Evolutionary conservation across 2,113 vertebrate genomes (phyloP).

Genomic region (Semnornis frantzii): DNA sequence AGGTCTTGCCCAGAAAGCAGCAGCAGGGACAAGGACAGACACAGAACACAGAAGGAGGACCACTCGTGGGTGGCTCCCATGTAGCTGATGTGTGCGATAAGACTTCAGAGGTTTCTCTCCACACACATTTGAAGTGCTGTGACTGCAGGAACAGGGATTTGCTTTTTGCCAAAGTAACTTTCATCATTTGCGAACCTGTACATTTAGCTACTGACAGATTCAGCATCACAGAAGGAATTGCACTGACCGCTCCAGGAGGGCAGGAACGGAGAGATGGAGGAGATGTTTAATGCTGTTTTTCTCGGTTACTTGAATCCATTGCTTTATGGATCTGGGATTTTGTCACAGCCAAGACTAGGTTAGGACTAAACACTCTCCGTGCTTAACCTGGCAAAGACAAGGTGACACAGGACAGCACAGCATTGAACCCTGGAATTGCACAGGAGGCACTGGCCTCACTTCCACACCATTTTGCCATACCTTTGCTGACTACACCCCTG

Average conservation of each 20-base stretch:
- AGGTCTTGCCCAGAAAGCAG: neutral
- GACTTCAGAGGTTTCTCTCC: neutral
- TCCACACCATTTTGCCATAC: neutral
- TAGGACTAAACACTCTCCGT: neutral
- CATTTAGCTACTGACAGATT: slow-evolving; percentile 5
- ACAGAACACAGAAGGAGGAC: fast-evolving
- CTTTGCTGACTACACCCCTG: neutral
- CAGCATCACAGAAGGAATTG: neutral
- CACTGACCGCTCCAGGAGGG: neutral
- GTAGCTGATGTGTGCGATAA: fast-evolving
- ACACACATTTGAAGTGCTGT: neutral
- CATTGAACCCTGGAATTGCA: neutral
- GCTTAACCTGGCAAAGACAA: neutral
- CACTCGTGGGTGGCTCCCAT: fast-evolving
- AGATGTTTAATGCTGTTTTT: slow-evolving; percentile 11
- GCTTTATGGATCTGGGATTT: neutral
- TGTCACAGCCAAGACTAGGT: neutral
- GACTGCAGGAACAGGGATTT: neutral
- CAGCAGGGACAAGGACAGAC: neutral
- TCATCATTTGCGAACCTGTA: slow-evolving; percentile 3
- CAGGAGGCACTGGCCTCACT: neutral
- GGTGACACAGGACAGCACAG: neutral
- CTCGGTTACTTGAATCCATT: neutral
- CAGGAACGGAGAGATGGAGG: neutral
- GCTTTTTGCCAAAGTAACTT: neutral